Conservation (phyloP, 2,888 invertebrate genomes). For the Diloba caeruleocephala region DNA sequence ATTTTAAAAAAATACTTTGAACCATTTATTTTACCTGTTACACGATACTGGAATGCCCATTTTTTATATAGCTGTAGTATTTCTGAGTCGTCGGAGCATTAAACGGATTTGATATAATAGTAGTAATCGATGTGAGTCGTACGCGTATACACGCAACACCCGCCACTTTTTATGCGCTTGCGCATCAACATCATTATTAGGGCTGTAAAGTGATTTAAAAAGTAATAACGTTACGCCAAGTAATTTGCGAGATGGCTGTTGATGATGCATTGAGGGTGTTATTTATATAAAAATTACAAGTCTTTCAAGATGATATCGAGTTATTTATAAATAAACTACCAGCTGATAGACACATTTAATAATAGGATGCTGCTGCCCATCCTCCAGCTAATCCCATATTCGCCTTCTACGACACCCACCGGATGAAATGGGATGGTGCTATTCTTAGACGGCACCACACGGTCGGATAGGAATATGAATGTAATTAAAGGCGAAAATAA, state of each 20-base stretch:
- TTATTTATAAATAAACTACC: not conserved
- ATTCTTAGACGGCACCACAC: too few relatives aligned
- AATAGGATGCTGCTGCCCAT: too few relatives aligned
- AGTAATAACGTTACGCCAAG: constrained; percentile 23
- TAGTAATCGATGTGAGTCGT: constrained; percentile 25
- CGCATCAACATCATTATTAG: constrained; percentile 25
- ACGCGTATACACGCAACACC: constrained; percentile 24
- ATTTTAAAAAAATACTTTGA: too few relatives aligned
- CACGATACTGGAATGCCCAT: too few relatives aligned
- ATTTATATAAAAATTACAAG: constrained; percentile 21
- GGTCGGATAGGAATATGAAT: too few relatives aligned
- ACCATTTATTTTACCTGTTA: too few relatives aligned
- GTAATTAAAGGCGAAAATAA: too few relatives aligned
- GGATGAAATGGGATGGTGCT: too few relatives aligned
- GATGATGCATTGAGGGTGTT: constrained; percentile 17
- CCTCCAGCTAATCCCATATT: too few relatives aligned
- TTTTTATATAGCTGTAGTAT: not conserved
- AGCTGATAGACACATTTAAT: not conserved
- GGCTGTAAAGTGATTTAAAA: constrained; percentile 39
- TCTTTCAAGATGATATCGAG: not conserved
- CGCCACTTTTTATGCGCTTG: constrained; percentile 38
- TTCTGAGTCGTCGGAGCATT: too few relatives aligned
- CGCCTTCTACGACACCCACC: too few relatives aligned
- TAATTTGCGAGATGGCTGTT: constrained; percentile 31
- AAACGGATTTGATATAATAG: constrained; percentile 39